phyloP scores from a whole-genome alignment of 2,888 invertebrate species.

The Galeopsomyia nigrocyanea region DNA sequence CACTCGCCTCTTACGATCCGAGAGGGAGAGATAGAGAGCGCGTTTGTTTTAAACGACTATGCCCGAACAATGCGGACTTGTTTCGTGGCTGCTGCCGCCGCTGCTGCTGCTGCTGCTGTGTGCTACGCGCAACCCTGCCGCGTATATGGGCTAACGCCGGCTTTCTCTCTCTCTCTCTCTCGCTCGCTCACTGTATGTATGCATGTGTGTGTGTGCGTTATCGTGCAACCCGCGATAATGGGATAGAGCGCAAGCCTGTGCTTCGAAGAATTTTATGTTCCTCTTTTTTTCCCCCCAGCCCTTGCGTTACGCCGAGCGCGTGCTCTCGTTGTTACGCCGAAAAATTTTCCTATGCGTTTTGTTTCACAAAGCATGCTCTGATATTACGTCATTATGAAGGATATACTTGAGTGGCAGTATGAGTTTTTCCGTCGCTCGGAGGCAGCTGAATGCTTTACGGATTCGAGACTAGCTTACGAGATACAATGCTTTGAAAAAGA shows the following conservation, averaged over 20 bases:
- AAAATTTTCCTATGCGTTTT: background rate
- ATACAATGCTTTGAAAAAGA: too few species aligned
- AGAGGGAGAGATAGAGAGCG: slow-evolving; percentile 17
- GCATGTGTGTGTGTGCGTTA: slow-evolving; percentile 11
- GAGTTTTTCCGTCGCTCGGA: background rate
- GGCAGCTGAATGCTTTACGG: too few species aligned
- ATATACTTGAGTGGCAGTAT: too few species aligned
- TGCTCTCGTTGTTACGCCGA: background rate
- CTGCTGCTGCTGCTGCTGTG: background rate
- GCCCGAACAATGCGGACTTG: slow-evolving; percentile 37
- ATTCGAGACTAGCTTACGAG: too few species aligned
- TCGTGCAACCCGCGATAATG: slow-evolving; percentile 19
- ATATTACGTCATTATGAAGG: too few species aligned
- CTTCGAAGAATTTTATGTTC: slow-evolving; percentile 6
- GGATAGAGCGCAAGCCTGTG: background rate
- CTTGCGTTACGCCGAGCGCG: background rate
- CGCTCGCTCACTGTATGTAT: too few species aligned
- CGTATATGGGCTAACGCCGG: background rate
- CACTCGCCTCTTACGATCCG: slow-evolving; percentile 22
- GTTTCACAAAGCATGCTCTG: background rate
- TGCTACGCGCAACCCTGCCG: background rate
- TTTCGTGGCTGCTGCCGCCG: slow-evolving; percentile 11
- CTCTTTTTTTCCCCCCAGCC: background rate
- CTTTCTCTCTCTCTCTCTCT: too few species aligned
- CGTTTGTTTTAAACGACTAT: slow-evolving; percentile 44